These are phyloP conservation scores for Hystrix cristata DNA, from an alignment of 2,113 vertebrate genomes.

Conservation along the genomic window DNA sequence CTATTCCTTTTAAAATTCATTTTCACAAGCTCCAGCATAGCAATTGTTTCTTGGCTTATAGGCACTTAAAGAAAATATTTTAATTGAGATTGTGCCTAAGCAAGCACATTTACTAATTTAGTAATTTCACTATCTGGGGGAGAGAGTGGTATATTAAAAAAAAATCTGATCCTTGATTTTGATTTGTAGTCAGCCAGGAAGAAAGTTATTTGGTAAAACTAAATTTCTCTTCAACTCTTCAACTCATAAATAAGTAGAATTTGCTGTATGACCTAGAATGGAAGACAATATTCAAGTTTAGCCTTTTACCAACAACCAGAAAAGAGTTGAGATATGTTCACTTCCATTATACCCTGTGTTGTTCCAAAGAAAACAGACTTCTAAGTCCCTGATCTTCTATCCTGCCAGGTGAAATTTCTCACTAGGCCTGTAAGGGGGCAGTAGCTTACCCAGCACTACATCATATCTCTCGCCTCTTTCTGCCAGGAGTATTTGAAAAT, in stretches of 20 bases:
- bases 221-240: constrained; percentile 47
- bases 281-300: background rate
- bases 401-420: background rate
- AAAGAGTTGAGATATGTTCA: constrained; percentile 39
- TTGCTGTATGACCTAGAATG: background rate
- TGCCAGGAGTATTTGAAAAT: background rate
- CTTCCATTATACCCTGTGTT: background rate
- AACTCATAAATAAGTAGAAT: constrained; percentile 53
- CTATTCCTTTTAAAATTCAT: constrained; percentile 64
- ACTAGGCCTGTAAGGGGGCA: background rate
- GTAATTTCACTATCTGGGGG: constrained; percentile 39
- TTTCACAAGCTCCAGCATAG: constrained; percentile 59
- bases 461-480: background rate
- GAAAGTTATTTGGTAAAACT: constrained; percentile 61
- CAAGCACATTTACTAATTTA: constrained; percentile 69
- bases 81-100: constrained; percentile 70
- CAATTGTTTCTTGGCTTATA: constrained; percentile 64
- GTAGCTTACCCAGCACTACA: background rate
- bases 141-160: constrained; percentile 45
- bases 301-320: background rate
- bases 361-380: constrained; percentile 43
- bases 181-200: constrained; percentile 29
- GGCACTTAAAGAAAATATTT: constrained; percentile 60
- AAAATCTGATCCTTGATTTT: constrained; percentile 65
- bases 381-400: background rate